Evolutionary conservation across 1,140 invertebrate species (phyloP), one percentile per base, ranked within the genome.

Genomic region (Conus ventricosus): DNA sequence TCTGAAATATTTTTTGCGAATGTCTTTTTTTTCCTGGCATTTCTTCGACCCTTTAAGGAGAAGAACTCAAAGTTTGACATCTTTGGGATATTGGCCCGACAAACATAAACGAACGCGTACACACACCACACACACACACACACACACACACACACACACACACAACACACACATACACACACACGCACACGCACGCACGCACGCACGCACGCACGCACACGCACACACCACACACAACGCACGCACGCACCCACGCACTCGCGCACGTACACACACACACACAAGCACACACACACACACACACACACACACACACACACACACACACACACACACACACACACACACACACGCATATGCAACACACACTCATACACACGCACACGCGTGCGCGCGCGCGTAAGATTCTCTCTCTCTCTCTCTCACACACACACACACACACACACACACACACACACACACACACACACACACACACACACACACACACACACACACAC

Each of bases 401-500:
- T 4, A 60, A 8, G 15, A 60, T 15, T 11, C 57, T 11, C 57
- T 11, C 15, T 15, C 75, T 15, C 75, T 15, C 75, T 25, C 75
- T 15, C 75, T 15, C 71, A 76, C 71, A 76, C 71, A 76, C 71
- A 76, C 71, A 76, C 71, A 76, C 71, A 76, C 71, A 76, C 71
- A 76, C 71, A 76, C 71, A 76, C 71, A 76, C 71, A 76, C 71
- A 76, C 71, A 76, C 71, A 76, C 71, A 76, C 71, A 76, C 71
- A 76, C 71, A 76, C 71, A 76, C 71, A 76, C 71, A 27, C 71
- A 76, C 71, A 76, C 71, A 27, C 25, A 27, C 55, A 57, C 55
- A 57, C 55, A 57, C 55, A 57, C 55, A 57, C 55, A 57, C 55
- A 57, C 55, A 60, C 57, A 60, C 57, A 60, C 57, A 60, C 57